A percentile compares a stretch with the other conserved stretches of the same genome.
phyloP scores from a whole-genome alignment of 2,797 vertebrate species.

The Lates japonicus region DNA sequence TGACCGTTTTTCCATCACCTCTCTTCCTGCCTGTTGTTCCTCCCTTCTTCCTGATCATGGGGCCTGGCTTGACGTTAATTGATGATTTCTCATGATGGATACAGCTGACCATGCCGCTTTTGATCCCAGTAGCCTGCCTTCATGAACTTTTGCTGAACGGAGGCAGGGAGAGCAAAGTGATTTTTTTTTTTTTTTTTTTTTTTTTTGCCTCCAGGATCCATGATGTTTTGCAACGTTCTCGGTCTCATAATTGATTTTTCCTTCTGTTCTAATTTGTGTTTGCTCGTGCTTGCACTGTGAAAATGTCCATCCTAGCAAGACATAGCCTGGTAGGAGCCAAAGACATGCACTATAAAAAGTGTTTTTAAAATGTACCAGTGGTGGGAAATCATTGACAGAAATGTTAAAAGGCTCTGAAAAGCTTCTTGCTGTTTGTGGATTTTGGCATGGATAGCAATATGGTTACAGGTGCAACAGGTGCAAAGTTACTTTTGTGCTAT shows the following conservation, averaged over 20 bases:
- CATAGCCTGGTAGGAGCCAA: not conserved
- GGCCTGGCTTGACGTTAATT: conserved; percentile 41
- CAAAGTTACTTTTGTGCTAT: no score
- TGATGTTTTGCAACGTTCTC: conserved; percentile 29
- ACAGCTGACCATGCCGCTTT: conserved; percentile 24
- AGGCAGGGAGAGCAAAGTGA: conserved; percentile 19
- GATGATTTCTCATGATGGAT: conserved; percentile 33
- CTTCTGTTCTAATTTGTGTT: conserved; percentile 28
- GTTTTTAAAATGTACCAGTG: not conserved
- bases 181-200: no score
- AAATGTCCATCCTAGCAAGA: not conserved
- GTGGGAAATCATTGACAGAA: not conserved
- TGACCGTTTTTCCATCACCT: not conserved
- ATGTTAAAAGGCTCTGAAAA: no score
- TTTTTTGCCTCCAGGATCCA: conserved; percentile 5
- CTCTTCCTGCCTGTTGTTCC: not conserved
- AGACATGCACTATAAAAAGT: not conserved
- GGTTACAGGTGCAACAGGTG: no score
- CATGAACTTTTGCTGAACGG: conserved; percentile 38
- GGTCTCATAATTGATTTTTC: conserved; percentile 32
- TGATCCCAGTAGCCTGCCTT: conserved; percentile 39
- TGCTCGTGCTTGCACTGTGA: not conserved
- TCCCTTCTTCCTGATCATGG: not conserved
- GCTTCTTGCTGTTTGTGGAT: no score
- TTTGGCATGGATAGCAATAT: no score